Percentiles rank a stretch among this genome's conserved stretches.
These are phyloP conservation scores for Diploptera punctata DNA, from an alignment of 2,888 invertebrate species.

Conservation along the genomic window DNA sequence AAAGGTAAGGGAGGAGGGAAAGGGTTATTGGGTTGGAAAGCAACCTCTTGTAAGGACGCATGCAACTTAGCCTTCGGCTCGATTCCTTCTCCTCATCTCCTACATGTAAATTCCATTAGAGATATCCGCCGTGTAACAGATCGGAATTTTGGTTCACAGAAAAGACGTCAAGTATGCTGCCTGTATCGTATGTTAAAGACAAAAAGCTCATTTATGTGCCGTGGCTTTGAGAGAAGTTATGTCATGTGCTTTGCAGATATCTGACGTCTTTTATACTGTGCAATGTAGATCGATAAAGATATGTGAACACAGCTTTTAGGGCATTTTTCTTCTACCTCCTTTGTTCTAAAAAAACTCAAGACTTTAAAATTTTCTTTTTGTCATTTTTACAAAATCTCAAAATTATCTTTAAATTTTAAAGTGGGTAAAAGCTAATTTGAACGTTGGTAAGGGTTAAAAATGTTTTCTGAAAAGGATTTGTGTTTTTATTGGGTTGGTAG, in stretches of 20 bases:
- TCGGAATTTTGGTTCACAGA: conserved; percentile 15
- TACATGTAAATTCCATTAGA: conserved; percentile 41
- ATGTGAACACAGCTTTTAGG: too few species aligned
- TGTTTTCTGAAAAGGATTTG: too few species aligned
- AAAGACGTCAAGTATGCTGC: not conserved
- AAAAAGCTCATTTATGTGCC: not conserved
- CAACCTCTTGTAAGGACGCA: not conserved
- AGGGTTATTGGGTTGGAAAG: conserved; percentile 2
- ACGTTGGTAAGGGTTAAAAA: too few species aligned
- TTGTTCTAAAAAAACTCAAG: too few species aligned
- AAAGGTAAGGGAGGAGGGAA: not conserved
- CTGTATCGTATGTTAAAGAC: not conserved
- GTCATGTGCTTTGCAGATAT: not conserved
- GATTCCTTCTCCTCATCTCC: conserved; percentile 29
- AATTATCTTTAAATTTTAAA: too few species aligned
- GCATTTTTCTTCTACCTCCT: too few species aligned
- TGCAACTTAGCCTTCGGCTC: conserved; percentile 5
- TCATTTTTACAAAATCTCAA: too few species aligned
- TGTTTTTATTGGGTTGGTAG: too few species aligned
- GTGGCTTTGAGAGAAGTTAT: not conserved
- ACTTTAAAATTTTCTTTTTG: too few species aligned
- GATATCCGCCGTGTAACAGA: conserved; percentile 22
- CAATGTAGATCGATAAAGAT: too few species aligned
- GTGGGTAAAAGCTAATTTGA: too few species aligned
- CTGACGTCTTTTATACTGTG: not conserved